phyloP scores from a whole-genome alignment of 2,113 vertebrate species.

The Talpa occidentalis region DNA sequence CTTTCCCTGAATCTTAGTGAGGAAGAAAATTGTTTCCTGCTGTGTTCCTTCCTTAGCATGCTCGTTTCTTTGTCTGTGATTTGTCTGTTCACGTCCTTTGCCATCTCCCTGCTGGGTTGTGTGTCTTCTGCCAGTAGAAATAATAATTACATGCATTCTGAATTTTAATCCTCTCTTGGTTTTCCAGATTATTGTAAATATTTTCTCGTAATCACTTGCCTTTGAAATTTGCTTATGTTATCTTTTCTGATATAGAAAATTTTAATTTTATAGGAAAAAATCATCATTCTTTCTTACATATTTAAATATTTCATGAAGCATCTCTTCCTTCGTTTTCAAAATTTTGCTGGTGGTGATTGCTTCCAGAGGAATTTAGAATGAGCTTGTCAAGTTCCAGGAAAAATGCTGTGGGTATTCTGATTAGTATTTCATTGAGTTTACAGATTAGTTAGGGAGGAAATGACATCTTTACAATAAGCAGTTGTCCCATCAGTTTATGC shows the following conservation, averaged over 20 bases:
- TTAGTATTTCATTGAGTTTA: neutral
- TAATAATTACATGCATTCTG: neutral
- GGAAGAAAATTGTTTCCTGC: neutral
- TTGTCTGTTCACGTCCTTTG: neutral
- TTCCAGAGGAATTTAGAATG: constrained; percentile 23
- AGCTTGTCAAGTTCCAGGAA: neutral
- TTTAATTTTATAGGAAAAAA: constrained; percentile 7
- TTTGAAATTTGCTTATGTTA: constrained; percentile 24
- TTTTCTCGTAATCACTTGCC: constrained; percentile 23
- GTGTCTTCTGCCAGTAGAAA: neutral
- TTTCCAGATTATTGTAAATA: neutral
- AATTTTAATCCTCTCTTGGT: neutral
- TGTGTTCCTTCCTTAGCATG: neutral
- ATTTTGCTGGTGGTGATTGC: neutral
- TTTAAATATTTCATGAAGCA: constrained; percentile 13
- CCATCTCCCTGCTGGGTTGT: neutral
- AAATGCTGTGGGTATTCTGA: neutral
- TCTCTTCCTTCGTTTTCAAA: neutral
- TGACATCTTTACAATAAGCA: neutral
- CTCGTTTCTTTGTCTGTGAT: neutral
- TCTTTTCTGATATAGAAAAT: neutral
- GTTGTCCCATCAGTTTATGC: neutral
- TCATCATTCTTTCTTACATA: neutral
- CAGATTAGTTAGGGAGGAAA: neutral
- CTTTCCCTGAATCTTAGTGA: neutral